Evolutionary conservation across 2,888 invertebrate genomes (phyloP).

Genomic region (Leucoptera coffeella): DNA sequence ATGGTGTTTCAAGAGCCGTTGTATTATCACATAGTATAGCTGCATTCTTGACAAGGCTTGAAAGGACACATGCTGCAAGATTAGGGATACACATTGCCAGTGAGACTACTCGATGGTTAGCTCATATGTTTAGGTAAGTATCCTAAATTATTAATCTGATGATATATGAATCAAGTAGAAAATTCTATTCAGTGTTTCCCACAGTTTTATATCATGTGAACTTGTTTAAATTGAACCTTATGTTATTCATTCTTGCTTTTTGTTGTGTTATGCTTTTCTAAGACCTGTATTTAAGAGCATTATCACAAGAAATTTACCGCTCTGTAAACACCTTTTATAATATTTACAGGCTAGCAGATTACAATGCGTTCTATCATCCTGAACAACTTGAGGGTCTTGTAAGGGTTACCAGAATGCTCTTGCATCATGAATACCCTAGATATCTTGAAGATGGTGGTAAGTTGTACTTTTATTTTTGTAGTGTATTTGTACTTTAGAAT

Average conservation of each 20-base stretch:
- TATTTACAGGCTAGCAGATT: constrained; percentile 66
- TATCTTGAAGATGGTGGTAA: constrained; percentile 74
- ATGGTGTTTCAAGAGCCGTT: constrained; percentile 53
- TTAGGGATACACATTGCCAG: constrained; percentile 76
- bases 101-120: constrained; percentile 84
- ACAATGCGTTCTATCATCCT: constrained; percentile 80
- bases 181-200: too few species aligned
- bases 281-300: too few species aligned
- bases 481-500: too few species aligned
- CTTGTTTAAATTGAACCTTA: too few species aligned
- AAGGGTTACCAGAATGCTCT: constrained; percentile 69
- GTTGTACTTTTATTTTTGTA: constrained; percentile 4
- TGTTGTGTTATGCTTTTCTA: too few species aligned
- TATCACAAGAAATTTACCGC: too few species aligned
- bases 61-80: constrained; percentile 70
- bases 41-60: constrained; percentile 80
- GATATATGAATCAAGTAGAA: too few species aligned
- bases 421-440: constrained; percentile 75
- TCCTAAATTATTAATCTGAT: too few species aligned
- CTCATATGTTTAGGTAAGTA: constrained; percentile 81
- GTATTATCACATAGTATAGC: constrained; percentile 83
- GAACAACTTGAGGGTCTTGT: constrained; percentile 84
- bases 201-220: too few species aligned
- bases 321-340: neutral
- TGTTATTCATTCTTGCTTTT: too few species aligned